Conservation (phyloP, 2,797 vertebrate species). For the Pseudocheirus occidentalis region DNA sequence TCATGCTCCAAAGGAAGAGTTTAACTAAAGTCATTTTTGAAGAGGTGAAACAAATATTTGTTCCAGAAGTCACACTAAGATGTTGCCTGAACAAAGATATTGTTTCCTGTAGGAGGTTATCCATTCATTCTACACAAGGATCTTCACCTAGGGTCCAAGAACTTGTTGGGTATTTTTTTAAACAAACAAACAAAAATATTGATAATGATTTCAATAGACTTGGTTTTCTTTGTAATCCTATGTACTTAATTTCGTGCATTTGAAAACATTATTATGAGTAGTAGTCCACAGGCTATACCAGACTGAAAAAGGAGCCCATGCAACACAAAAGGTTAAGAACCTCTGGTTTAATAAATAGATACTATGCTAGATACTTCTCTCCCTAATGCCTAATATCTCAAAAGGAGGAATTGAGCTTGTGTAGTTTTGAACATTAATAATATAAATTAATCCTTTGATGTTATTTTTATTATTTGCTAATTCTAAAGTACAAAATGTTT, state of each 20-base stretch:
- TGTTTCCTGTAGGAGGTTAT: not conserved
- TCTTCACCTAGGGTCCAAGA: not conserved
- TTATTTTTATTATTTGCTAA: conserved; percentile 32
- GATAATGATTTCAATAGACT: not conserved
- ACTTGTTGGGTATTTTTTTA: not conserved
- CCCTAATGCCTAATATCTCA: not conserved
- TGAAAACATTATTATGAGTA: not conserved
- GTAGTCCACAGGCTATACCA: not conserved
- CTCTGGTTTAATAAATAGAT: not conserved
- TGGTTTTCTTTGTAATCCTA: not conserved
- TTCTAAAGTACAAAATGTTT: conserved; percentile 34
- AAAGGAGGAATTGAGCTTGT: not conserved
- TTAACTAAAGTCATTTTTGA: not conserved
- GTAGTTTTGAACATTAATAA: not conserved
- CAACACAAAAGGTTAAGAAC: not conserved
- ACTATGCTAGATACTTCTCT: not conserved
- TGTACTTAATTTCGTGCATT: not conserved
- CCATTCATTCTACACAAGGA: not conserved
- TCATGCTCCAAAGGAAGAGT: not conserved
- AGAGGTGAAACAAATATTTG: not conserved
- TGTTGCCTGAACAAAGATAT: not conserved
- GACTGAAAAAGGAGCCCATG: not conserved
- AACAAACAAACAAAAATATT: not conserved
- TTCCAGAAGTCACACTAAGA: not conserved
- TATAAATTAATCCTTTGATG: conserved; percentile 2